Percentiles rank a stretch among this genome's conserved stretches.
phyloP scores from a whole-genome alignment of 2,797 vertebrate species.

The Varecia variegata region DNA sequence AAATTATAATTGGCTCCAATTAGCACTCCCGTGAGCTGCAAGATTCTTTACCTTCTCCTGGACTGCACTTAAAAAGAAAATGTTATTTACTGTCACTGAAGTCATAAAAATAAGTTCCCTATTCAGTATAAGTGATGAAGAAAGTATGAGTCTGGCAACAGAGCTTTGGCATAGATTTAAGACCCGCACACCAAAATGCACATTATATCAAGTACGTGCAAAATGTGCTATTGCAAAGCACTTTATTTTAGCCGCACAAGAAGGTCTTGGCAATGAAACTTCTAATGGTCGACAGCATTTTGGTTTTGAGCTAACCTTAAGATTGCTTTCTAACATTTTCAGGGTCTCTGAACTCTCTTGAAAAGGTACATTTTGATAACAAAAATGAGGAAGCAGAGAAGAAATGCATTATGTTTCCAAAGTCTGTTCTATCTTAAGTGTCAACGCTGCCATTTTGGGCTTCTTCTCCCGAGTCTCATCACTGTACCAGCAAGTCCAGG shows the following conservation, averaged over 20 bases:
- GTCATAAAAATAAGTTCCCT: slow-evolving; percentile 64
- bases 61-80: slow-evolving; percentile 58
- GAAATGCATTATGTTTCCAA: background rate
- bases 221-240: background rate
- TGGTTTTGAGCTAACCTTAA: slow-evolving; percentile 17
- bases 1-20: slow-evolving; percentile 80
- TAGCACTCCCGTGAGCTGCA: slow-evolving; percentile 69
- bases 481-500: background rate
- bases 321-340: background rate
- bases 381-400: background rate
- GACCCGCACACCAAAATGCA: background rate
- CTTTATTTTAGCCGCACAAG: background rate
- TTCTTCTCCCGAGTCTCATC: background rate
- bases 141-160: background rate
- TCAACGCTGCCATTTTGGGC: background rate
- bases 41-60: slow-evolving; percentile 61
- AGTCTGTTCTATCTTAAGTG: background rate
- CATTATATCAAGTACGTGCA: background rate
- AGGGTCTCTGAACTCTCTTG: background rate
- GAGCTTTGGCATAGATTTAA: background rate
- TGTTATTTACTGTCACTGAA: slow-evolving; percentile 64
- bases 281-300: background rate
- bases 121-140: background rate
- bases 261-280: background rate
- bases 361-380: background rate